Conservation (phyloP, 2,797 vertebrate genomes). For the Cossypha niveicapilla region DNA sequence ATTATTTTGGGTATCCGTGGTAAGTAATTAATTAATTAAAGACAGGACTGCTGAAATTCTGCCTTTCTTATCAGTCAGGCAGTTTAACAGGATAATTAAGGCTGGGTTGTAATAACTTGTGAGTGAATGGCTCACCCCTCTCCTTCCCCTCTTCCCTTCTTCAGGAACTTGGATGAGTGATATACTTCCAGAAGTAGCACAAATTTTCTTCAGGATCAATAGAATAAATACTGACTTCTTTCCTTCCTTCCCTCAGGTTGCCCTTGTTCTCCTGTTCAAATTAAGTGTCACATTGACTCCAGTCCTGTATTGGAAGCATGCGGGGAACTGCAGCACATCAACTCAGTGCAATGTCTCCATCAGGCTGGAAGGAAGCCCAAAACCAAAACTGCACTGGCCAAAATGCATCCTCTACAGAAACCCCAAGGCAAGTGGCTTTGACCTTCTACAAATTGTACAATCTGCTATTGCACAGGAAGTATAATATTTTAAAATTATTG, state of each 20-base stretch:
- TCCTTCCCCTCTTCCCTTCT: background rate
- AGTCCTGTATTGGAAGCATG: constrained; percentile 68
- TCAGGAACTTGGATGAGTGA: background rate
- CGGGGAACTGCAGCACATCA: constrained; percentile 58
- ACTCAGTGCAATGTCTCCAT: constrained; percentile 76
- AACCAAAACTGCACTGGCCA: constrained; percentile 70
- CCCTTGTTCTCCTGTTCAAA: constrained; percentile 72
- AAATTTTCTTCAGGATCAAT: background rate
- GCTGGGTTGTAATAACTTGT: background rate
- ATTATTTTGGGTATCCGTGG: background rate
- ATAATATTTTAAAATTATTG: background rate
- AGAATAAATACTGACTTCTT: background rate
- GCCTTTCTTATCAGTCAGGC: background rate
- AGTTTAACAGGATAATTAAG: background rate
- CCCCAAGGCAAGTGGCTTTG: constrained; percentile 79
- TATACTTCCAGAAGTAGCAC: background rate
- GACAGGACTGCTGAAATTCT: background rate
- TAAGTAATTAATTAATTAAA: background rate
- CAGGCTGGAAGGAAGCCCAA: constrained; percentile 75
- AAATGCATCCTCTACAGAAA: constrained; percentile 79
- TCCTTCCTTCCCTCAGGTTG: constrained; percentile 67
- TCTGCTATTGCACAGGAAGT: fast-evolving
- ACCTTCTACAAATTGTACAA: background rate
- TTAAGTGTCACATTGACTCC: constrained; percentile 78
- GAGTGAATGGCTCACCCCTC: background rate